Percentiles rank a stretch among this genome's conserved stretches.
Conservation (phyloP, 2,888 invertebrate genomes). For the Zelleria hepariella region DNA sequence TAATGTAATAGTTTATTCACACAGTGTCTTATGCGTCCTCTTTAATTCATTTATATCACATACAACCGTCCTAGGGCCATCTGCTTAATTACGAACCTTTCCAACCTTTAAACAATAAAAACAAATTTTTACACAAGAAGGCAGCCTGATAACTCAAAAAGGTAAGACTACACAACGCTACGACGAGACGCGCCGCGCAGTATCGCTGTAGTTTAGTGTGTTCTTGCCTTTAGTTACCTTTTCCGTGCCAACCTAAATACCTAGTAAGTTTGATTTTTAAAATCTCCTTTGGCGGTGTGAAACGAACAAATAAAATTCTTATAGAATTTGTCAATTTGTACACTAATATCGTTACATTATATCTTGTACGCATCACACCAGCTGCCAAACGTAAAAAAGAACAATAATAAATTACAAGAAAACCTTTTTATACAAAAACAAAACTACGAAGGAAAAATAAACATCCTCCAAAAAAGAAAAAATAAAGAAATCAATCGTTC, state of each 20-base stretch:
- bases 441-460: slow-evolving; percentile 7
- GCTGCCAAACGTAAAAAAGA: background rate
- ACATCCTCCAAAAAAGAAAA: background rate
- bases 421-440: background rate
- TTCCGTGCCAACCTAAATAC: background rate
- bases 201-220: background rate
- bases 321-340: background rate
- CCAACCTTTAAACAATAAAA: background rate
- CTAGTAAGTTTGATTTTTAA: too few relatives aligned
- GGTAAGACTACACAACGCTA: background rate
- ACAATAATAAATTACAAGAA: background rate
- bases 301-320: background rate
- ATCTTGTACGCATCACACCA: background rate
- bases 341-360: background rate
- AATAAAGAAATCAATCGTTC: slow-evolving; percentile 21
- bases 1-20: background rate
- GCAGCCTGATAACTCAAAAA: background rate
- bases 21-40: slow-evolving; percentile 21
- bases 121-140: background rate
- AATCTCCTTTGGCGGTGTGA: background rate
- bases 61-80: slow-evolving; percentile 3
- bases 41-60: slow-evolving; percentile 11
- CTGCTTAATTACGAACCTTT: background rate
- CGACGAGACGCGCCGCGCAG: too few relatives aligned
- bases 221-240: background rate